Base-by-base conservation (phyloP, 2,888 invertebrate species). In the Macrophya alboannulata region DNA sequence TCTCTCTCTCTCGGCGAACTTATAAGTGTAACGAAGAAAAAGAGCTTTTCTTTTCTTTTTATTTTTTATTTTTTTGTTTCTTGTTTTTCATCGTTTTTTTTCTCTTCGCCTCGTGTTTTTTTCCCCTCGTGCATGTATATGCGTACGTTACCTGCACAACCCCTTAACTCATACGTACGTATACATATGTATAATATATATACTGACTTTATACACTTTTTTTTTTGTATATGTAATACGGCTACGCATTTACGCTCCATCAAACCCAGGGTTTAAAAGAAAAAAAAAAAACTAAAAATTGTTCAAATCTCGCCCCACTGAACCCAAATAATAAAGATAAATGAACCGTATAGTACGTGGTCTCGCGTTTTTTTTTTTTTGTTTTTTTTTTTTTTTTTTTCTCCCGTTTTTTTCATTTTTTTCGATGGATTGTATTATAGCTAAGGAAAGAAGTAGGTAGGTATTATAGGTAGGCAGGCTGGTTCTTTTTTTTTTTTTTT, bases 261-360 rank as follows among this genome's bases (percentile, higher is more conserved):
- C 40, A 72, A n/a, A 31, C 3, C 25, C 72, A 25, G n/a, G 55
- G 31, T 37, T 51, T 9, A 37, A 12, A 51, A 55, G n/a, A 51
- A 12, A 48, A 48, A 31, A 1, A 31, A 31, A 31, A 31, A 31
- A 31, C 1, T 31, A 31, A 31, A 76, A 81, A 62, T 81, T 81
- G 51, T 77, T 77, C 77, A 77, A 77, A 77, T 77, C 51, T 55
- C 77, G 77, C 77, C 43, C 81, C 62, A 62, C 62, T 81, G 81
- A 81, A 81, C 81, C 43, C 59, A 81, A 81, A 81, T 81, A 62
- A 81, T 81, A 81, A 62, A 81, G 81, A 81, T 81, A 81, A 81
- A 81, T 62, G 81, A 81, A 81, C 62, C 81, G 62, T 62, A 25
- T 31, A 31, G 21, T 10, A 48, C 4, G 45, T 45, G 17, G 21